These are phyloP conservation scores for Phorcus lineatus DNA, from an alignment of 2,888 invertebrate species.

Conservation along the genomic window DNA sequence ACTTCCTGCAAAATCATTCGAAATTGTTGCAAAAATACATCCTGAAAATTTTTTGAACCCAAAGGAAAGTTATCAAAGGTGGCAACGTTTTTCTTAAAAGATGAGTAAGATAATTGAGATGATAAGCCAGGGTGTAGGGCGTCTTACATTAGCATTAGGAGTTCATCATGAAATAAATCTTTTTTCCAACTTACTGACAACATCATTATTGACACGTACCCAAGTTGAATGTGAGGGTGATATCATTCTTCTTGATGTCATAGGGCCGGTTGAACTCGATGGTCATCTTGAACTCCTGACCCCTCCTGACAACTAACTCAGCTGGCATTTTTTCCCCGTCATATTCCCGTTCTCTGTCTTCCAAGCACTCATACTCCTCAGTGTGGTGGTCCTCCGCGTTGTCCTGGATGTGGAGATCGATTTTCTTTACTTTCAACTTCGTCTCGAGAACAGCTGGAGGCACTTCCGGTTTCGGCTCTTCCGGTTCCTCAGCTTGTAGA, in stretches of 20 bases:
- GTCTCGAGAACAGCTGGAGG: constrained; percentile 37
- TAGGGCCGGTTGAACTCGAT: constrained; percentile 39
- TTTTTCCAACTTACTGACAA: no score
- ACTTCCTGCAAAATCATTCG: no score
- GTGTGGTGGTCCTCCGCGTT: constrained; percentile 79
- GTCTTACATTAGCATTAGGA: no score
- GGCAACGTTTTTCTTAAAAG: no score
- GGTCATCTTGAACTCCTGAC: constrained; percentile 40
- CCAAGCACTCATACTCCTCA: constrained; percentile 40
- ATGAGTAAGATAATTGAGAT: no score
- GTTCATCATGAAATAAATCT: no score
- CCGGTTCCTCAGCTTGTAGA: no score
- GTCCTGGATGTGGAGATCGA: constrained; percentile 83
- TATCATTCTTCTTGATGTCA: constrained; percentile 32
- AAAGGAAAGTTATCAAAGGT: no score
- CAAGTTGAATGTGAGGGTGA: constrained; percentile 40
- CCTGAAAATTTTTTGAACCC: no score
- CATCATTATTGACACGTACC: constrained; percentile 6
- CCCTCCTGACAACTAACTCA: constrained; percentile 77
- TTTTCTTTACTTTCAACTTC: constrained; percentile 73
- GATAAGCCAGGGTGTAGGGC: no score
- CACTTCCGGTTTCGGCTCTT: not conserved
- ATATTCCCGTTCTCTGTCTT: not conserved
- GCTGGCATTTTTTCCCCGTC: not conserved
- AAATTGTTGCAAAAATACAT: no score